A percentile compares a stretch with the other conserved stretches of the same genome.
phyloP scores from a whole-genome alignment of 2,113 vertebrate genomes.

The Hoplias malabaricus region DNA sequence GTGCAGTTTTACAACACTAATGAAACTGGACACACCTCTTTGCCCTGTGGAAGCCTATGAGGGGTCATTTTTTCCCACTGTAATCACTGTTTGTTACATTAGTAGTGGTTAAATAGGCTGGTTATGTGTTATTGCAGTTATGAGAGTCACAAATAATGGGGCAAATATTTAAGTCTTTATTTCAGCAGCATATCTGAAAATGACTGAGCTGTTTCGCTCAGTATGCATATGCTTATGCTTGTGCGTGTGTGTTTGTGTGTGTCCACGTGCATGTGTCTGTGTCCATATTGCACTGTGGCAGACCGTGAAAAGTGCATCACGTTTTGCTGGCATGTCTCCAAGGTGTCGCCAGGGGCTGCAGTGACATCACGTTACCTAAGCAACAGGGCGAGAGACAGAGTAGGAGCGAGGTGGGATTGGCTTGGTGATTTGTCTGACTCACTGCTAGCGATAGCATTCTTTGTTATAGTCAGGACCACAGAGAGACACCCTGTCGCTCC shows the following conservation, averaged over 20 bases:
- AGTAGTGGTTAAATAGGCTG: too few species aligned
- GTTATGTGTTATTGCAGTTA: too few species aligned
- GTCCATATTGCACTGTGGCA: conserved; percentile 26
- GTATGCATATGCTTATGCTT: background rate
- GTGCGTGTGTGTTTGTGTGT: conserved; percentile 6
- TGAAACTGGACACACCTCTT: too few species aligned
- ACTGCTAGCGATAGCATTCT: conserved; percentile 28
- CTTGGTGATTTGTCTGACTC: conserved; percentile 19
- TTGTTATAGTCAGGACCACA: conserved; percentile 52
- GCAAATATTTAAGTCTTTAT: too few species aligned
- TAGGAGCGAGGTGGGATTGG: conserved; percentile 13
- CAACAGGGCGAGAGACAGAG: conserved; percentile 44
- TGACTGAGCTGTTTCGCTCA: background rate
- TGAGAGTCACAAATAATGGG: too few species aligned
- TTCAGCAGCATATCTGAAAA: too few species aligned
- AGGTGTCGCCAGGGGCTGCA: conserved; percentile 28
- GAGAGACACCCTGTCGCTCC: background rate
- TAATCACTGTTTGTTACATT: too few species aligned
- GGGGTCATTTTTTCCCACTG: too few species aligned
- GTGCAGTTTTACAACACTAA: too few species aligned
- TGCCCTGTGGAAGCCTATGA: too few species aligned
- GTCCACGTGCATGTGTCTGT: conserved; percentile 39
- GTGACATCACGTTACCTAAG: conserved; percentile 57
- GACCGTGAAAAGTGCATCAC: conserved; percentile 28
- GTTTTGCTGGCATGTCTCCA: conserved; percentile 24